Evolutionary conservation across 2,113 vertebrate species (phyloP), one percentile per base, ranked within the genome.

Genomic region (Thinocorus orbignyianus): DNA sequence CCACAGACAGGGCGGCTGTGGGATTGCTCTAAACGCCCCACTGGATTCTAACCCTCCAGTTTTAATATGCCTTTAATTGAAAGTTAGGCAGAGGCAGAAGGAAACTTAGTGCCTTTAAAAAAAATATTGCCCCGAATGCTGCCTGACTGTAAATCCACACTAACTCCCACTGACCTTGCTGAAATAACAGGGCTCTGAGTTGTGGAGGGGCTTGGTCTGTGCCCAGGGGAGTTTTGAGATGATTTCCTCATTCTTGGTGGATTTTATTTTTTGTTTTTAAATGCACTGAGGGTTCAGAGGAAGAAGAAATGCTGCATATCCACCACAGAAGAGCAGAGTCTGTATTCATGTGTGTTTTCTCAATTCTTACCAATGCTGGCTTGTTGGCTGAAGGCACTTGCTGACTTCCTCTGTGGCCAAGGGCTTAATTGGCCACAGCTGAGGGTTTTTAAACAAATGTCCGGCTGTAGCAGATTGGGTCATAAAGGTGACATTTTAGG

Each of bases 21-120:
- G 18, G 2, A 19, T 65, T 1, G 0, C 2, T 49, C 10, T 18
- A 55, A 91, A 60, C 13, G 35, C 20, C 9, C 25, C 0, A 1
- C 17, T 62, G 24, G 17, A 14, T n/a, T 35, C 39, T 39, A 28
- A 7, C 83, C 17, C 13, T 5, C 6, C 17, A 25, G 26, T 52
- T 70, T 66, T 48, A 17, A 44, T 78, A 3, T 31, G 9, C 25
- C n/a, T 88, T 92, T 69, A 55, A 51, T 1, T 66, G 14, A n/a
- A 83, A 68, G 7, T 46, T 57, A 52, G 37, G 24, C n/a, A 39
- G 73, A 85, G 7, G 31, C 30, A 70, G 57, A 86, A 48, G 35
- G 48, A 86, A 92, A 86, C 11, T 88, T 26, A 15, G 19, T 65
- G 31, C 31, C 42, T 68, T 74, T 81, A 42, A 46, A 30, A 11